These are phyloP conservation scores for Tupiocoris notatus DNA, from an alignment of 2,888 invertebrate genomes.

Conservation along the genomic window DNA sequence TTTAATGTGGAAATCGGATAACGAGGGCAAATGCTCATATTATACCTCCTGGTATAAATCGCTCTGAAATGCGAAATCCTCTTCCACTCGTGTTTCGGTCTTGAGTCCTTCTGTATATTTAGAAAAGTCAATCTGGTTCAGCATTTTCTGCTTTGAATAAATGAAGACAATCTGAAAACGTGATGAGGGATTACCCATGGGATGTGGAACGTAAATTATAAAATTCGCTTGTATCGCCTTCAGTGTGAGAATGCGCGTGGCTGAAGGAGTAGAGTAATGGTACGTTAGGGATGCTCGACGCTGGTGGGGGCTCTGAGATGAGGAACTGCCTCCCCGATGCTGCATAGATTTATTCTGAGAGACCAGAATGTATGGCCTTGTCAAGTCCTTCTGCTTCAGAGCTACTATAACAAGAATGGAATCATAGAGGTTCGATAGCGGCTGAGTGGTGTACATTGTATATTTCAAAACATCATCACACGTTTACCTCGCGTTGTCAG, in stretches of 20 bases:
- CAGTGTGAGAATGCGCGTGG: background rate
- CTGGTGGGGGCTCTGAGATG: background rate
- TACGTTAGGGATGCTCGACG: background rate
- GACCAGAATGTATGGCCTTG: background rate
- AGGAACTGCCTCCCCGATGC: background rate
- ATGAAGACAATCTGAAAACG: background rate
- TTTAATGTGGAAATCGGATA: too few species aligned
- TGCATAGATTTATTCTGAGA: background rate
- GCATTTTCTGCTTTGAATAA: background rate
- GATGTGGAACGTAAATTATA: background rate
- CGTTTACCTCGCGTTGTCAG: too few species aligned
- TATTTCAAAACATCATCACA: too few species aligned
- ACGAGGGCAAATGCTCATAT: too few species aligned
- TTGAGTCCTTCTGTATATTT: background rate
- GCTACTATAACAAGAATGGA: background rate
- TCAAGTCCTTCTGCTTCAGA: background rate
- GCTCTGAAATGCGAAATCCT: too few species aligned
- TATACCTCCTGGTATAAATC: too few species aligned
- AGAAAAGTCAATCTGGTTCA: background rate
- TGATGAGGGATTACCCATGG: background rate
- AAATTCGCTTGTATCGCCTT: background rate
- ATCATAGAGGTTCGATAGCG: too few species aligned
- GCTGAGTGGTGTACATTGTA: too few species aligned
- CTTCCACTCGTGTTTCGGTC: too few species aligned
- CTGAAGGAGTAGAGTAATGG: background rate